A percentile compares a stretch with the other conserved stretches of the same genome.
phyloP scores from a whole-genome alignment of 2,797 vertebrate species.

The Carapus acus region DNA sequence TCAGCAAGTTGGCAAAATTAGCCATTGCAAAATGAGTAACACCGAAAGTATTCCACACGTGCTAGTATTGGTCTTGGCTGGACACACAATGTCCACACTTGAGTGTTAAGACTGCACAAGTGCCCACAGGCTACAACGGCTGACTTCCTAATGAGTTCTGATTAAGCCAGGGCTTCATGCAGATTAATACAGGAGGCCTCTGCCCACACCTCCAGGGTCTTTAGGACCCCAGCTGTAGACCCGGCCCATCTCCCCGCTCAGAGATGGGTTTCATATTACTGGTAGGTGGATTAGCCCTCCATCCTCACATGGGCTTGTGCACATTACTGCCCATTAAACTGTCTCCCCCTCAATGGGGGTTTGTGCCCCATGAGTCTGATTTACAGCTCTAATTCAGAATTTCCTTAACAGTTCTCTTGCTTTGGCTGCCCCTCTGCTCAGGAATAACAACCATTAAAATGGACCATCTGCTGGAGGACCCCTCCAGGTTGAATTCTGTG shows the following conservation, averaged over 20 bases:
- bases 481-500: background rate
- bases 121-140: constrained; percentile 17
- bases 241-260: constrained; percentile 29
- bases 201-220: constrained; percentile 11
- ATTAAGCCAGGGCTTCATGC: constrained; percentile 39
- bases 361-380: constrained; percentile 59
- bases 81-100: background rate
- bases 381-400: constrained; percentile 60
- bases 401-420: constrained; percentile 32
- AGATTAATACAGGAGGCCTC: constrained; percentile 40
- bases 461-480: constrained; percentile 56
- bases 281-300: constrained; percentile 60
- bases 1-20: constrained; percentile 19
- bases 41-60: background rate
- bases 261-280: constrained; percentile 57
- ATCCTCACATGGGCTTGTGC: constrained; percentile 55
- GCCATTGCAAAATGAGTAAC: background rate
- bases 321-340: constrained; percentile 69
- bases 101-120: constrained; percentile 3
- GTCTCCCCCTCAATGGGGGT: constrained; percentile 62
- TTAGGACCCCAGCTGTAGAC: constrained; percentile 42
- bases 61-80: constrained; percentile 3
- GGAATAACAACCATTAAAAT: constrained; percentile 12
- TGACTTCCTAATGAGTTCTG: constrained; percentile 40
- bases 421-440: constrained; percentile 35